Base-by-base conservation (phyloP, 2,888 invertebrate species). In the Hypsopygia costalis region DNA sequence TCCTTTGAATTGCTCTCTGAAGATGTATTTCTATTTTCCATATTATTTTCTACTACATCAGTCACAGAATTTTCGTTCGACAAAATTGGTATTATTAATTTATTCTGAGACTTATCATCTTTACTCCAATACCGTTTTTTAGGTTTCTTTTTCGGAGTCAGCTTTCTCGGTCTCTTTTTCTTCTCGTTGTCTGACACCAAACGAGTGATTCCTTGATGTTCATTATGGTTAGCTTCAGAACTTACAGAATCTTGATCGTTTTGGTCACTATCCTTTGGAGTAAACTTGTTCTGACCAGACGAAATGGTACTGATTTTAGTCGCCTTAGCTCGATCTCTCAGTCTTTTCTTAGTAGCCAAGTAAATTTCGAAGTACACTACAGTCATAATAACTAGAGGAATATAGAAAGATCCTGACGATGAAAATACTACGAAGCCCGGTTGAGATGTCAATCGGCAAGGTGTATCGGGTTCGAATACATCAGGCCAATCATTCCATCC, bases 401-500 rank as follows among this genome's bases (percentile, higher is more conserved):
- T 96, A 87, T 95, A 98, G 89, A 98, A 98, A 0, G 98, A 98
- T 25, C 98, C 98, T 10, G 95, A 91, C 0, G 97, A 94, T 1
- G 97, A 97, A 72, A 97, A 98, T 51, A 98, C 92, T 37, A 98
- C 95, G 73, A 97, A 98, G 8, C 97, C 97, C 48, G 93, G 94
- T 58, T 98, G 94, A 6, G 94, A 92, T 1, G 97, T 97, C 40
- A 99, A 87, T 58, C 94, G 92, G 66, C 97, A 97, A 3, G 95
- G 94, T 16, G 95, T 94, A 31, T 93, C 91, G 0, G 93, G 92
- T 51, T 92, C 91, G 43, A 96, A 94, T 34, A 93, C 93, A 32
- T 94, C 94, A 0, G 97, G 97, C 97, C 97, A 97, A 79, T 98
- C 97, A 67, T 97, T 97, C 97, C 97, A 97, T 0, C 97, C 97